These are phyloP conservation scores for Prosopocoilus inquinatus DNA, from an alignment of 2,888 invertebrate species.

Conservation along the genomic window DNA sequence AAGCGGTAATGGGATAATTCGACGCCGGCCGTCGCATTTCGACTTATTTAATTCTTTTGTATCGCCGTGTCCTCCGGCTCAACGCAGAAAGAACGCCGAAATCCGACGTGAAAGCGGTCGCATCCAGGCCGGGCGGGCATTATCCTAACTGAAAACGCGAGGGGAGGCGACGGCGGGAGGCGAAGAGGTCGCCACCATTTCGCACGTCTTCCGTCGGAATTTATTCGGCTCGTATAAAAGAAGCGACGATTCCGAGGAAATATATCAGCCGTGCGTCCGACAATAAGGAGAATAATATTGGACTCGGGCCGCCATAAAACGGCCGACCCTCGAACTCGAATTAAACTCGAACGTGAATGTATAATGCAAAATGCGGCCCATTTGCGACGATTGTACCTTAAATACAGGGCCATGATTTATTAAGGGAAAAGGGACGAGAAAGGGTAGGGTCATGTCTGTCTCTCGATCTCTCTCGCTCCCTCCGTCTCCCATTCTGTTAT, in stretches of 20 bases:
- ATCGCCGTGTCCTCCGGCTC: too few relatives aligned
- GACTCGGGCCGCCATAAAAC: conserved; percentile 20
- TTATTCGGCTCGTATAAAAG: conserved; percentile 39
- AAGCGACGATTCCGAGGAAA: conserved; percentile 38
- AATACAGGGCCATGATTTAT: too few relatives aligned
- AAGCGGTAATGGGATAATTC: too few relatives aligned
- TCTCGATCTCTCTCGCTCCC: not conserved
- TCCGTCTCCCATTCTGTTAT: not conserved
- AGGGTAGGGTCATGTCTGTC: not conserved
- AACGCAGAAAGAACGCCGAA: not conserved
- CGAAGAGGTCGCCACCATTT: conserved; percentile 29
- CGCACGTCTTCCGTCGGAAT: conserved; percentile 40
- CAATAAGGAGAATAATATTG: conserved; percentile 35
- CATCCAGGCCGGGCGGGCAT: conserved; percentile 3
- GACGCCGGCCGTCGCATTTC: too few relatives aligned
- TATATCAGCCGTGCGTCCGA: conserved; percentile 35
- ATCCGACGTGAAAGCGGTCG: conserved; percentile 12
- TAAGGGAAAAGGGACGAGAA: not conserved
- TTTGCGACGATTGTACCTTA: too few relatives aligned
- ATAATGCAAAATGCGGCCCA: too few relatives aligned
- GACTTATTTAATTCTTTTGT: too few relatives aligned
- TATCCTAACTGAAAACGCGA: conserved; percentile 27
- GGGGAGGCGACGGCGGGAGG: conserved; percentile 27
- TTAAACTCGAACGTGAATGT: too few relatives aligned
- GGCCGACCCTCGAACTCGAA: too few relatives aligned